These are phyloP conservation scores for Neodiprion pinetum DNA, from an alignment of 1,140 invertebrate species.

Conservation along the genomic window DNA sequence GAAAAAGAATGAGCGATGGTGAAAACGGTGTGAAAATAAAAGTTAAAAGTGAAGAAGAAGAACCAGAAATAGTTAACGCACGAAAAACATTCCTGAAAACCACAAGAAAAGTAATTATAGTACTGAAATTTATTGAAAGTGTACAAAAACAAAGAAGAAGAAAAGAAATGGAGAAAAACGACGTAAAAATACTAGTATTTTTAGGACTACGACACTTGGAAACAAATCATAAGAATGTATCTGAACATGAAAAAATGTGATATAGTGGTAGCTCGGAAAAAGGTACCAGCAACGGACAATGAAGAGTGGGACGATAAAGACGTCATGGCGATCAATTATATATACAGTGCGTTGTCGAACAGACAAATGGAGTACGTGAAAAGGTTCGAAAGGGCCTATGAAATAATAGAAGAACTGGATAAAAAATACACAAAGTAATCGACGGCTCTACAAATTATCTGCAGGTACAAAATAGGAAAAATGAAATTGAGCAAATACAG, in stretches of 20 bases:
- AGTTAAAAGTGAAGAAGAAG: too few species aligned
- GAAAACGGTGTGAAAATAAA: too few species aligned
- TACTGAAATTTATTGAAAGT: too few species aligned
- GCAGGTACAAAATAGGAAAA: slow-evolving; percentile 32
- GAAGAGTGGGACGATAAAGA: slow-evolving; percentile 28
- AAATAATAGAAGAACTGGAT: slow-evolving; percentile 38
- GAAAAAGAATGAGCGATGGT: too few species aligned
- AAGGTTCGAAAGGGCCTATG: slow-evolving; percentile 26
- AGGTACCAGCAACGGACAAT: slow-evolving; percentile 16
- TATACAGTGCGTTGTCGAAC: slow-evolving; percentile 34
- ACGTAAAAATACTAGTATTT: slow-evolving; percentile 14
- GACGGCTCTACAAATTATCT: slow-evolving; percentile 37
- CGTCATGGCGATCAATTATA: slow-evolving; percentile 33
- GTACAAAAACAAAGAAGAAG: background rate
- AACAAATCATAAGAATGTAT: background rate
- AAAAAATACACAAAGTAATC: slow-evolving; percentile 36
- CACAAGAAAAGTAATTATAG: too few species aligned
- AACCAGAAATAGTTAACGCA: too few species aligned
- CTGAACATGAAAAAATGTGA: slow-evolving; percentile 31
- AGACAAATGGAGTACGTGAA: slow-evolving; percentile 35
- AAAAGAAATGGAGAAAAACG: background rate
- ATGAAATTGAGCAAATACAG: slow-evolving; percentile 32
- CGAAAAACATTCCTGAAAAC: too few species aligned
- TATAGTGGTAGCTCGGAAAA: slow-evolving; percentile 12
- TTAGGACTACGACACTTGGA: slow-evolving; percentile 14